A percentile compares a stretch with the other conserved stretches of the same genome.
Conservation (phyloP, 2,797 vertebrate genomes). For the Chaetodon trifasciatus region DNA sequence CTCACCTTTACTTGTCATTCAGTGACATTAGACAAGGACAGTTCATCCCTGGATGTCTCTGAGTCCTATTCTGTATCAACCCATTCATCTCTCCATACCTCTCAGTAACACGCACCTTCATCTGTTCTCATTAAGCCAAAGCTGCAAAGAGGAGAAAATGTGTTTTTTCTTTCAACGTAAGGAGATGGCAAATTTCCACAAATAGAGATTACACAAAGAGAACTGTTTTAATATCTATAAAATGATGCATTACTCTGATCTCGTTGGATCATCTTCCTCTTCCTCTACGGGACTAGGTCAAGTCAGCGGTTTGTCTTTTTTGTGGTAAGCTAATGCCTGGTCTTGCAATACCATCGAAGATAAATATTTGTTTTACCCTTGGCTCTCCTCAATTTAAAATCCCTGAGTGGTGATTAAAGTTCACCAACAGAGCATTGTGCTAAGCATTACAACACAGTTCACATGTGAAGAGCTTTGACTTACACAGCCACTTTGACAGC, state of each 20-base stretch:
- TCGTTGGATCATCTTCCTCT: background rate
- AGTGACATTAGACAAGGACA: conserved; percentile 33
- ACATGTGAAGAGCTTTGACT: conserved; percentile 20
- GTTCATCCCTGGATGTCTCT: background rate
- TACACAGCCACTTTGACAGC: background rate
- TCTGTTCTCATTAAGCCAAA: conserved; percentile 42
- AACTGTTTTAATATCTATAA: conserved; percentile 25
- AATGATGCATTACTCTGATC: conserved; percentile 17
- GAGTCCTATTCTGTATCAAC: conserved; percentile 27
- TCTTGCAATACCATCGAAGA: background rate
- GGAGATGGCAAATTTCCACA: conserved; percentile 1
- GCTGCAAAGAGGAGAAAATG: background rate
- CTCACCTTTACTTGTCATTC: conserved; percentile 46
- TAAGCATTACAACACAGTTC: conserved; percentile 13
- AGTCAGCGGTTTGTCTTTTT: conserved; percentile 8
- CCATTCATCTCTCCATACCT: conserved; percentile 9
- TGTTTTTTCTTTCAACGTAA: background rate
- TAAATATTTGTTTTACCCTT: conserved; percentile 7
- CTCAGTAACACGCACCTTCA: conserved; percentile 28
- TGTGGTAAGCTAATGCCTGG: background rate
- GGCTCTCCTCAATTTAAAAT: background rate
- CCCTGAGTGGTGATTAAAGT: conserved; percentile 8
- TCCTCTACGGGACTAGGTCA: conserved; percentile 7
- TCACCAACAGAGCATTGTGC: background rate
- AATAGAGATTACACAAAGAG: conserved; percentile 26